Conservation (phyloP, 2,113 vertebrate species). For the Spea multiplicata region DNA sequence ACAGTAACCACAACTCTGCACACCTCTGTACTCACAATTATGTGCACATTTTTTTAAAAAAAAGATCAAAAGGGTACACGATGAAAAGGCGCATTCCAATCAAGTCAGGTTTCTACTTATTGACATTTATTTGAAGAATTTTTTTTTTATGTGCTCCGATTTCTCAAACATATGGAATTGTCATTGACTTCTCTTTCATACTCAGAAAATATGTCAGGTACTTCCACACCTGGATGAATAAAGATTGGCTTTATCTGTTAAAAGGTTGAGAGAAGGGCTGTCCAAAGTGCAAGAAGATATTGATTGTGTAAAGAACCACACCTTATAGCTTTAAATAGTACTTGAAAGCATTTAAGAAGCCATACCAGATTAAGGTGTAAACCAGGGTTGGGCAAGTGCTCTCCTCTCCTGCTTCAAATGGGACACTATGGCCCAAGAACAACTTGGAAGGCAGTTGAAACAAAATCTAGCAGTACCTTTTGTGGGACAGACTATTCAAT, state of each 20-base stretch:
- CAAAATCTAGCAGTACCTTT: too few relatives aligned
- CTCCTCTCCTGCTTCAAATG: too few relatives aligned
- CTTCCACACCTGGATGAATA: not conserved
- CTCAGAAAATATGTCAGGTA: not conserved
- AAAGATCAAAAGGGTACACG: not conserved
- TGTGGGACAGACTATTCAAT: too few relatives aligned
- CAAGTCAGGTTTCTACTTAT: not conserved
- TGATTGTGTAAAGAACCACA: constrained; percentile 1
- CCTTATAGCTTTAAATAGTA: not conserved
- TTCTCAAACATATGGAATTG: not conserved
- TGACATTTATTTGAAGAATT: not conserved
- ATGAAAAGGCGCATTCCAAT: not conserved
- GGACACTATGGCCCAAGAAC: too few relatives aligned
- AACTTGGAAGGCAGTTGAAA: too few relatives aligned
- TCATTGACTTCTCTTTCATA: not conserved
- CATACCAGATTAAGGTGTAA: too few relatives aligned
- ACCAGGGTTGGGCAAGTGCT: too few relatives aligned
- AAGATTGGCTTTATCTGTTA: not conserved
- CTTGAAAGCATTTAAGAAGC: not conserved
- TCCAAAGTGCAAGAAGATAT: constrained; percentile 21
- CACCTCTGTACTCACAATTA: not conserved
- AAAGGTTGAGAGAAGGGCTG: constrained; percentile 8
- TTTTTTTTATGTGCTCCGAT: not conserved
- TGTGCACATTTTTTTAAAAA: not conserved
- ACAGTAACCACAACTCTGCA: constrained; percentile 7